Conservation (phyloP, 2,113 vertebrate species). For the Formicarius rufipectus region DNA sequence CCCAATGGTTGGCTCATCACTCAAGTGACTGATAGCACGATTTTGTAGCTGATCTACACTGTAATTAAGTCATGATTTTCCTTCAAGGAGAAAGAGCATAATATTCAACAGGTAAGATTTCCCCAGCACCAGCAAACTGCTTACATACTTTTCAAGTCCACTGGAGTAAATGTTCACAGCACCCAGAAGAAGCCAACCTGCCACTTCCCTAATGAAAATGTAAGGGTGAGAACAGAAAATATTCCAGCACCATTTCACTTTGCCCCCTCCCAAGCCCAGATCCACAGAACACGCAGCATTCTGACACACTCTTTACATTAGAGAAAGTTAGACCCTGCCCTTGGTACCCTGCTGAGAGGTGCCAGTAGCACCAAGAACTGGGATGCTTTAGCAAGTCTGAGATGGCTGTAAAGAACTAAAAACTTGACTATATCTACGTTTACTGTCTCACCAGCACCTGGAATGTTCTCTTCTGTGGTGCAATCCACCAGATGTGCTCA, state of each 20-base stretch:
- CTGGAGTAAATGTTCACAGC: background rate
- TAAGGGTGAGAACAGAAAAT: background rate
- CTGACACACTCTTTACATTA: background rate
- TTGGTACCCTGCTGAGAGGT: background rate
- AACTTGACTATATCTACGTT: no score
- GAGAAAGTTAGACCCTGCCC: background rate
- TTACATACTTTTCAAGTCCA: background rate
- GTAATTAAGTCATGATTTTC: background rate
- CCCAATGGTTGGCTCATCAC: background rate
- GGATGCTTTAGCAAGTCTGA: background rate
- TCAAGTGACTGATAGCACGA: background rate
- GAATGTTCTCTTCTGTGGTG: background rate
- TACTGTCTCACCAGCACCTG: background rate
- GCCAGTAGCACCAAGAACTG: background rate
- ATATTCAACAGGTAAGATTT: background rate
- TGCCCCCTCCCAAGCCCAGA: fast-evolving
- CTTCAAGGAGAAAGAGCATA: background rate
- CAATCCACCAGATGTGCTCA: background rate
- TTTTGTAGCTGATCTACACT: background rate
- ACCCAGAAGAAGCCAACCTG: background rate
- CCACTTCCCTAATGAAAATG: background rate
- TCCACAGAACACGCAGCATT: background rate
- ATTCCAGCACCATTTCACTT: background rate
- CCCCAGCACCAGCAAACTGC: background rate
- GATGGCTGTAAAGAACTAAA: no score